These are phyloP conservation scores for Rhadina sibilatrix DNA, from an alignment of 2,113 vertebrate species.

Conservation along the genomic window DNA sequence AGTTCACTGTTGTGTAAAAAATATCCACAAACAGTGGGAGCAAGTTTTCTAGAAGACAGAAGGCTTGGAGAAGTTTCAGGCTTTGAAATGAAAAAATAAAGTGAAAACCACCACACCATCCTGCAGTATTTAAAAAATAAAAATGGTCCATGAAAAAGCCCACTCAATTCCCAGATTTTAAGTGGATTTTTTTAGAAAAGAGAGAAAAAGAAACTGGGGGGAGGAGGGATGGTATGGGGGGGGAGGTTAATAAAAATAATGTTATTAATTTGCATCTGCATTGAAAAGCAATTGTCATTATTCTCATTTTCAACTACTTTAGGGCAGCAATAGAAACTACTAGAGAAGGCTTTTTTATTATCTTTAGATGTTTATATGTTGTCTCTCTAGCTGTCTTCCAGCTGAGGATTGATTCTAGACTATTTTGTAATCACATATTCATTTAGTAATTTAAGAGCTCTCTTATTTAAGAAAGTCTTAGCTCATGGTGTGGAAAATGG, in stretches of 20 bases:
- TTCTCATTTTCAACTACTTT: background rate
- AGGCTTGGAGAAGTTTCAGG: background rate
- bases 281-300: background rate
- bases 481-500: background rate
- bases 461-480: background rate
- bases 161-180: background rate
- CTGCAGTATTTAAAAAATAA: background rate
- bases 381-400: background rate
- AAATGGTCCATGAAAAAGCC: accelerated
- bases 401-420: background rate
- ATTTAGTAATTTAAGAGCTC: background rate
- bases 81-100: background rate
- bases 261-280: background rate
- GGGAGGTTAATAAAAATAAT: background rate
- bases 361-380: background rate
- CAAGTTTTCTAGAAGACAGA: background rate
- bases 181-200: background rate
- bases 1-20: background rate
- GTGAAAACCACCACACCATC: background rate
- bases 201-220: accelerated
- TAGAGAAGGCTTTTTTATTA: background rate
- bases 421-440: background rate
- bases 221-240: accelerated
- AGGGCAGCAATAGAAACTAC: background rate
- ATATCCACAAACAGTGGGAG: background rate